Percentiles rank a stretch among this genome's conserved stretches.
phyloP scores from a whole-genome alignment of 2,113 vertebrate species.

The Cebus imitator region DNA sequence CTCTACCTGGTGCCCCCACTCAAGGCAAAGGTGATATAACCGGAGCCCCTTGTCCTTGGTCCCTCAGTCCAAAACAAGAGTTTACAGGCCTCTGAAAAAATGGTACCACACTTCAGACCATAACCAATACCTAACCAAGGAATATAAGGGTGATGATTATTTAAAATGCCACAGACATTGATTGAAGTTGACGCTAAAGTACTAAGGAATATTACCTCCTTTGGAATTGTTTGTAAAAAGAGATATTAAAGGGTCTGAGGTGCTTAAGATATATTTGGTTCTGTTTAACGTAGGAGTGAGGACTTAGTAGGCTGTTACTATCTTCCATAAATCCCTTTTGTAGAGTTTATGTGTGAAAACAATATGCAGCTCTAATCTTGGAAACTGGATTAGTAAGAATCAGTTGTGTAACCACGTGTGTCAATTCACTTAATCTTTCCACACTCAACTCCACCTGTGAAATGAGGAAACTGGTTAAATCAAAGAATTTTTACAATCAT shows the following conservation, averaged over 20 bases:
- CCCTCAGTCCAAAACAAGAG: neutral
- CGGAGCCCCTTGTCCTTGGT: neutral
- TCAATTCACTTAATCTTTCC: conserved; percentile 7
- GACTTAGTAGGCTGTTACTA: neutral
- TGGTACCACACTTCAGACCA: neutral
- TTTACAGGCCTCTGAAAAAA: neutral
- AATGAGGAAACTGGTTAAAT: neutral
- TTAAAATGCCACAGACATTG: neutral
- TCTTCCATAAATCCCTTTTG: conserved; percentile 6
- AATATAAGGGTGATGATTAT: neutral
- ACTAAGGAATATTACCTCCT: neutral
- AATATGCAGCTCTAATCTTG: conserved; percentile 7
- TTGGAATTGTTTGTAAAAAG: conserved; percentile 6
- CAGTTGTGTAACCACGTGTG: neutral
- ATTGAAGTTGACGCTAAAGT: neutral
- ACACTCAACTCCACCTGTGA: neutral
- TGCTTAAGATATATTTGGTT: neutral
- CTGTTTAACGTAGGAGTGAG: neutral
- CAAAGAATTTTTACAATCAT: neutral
- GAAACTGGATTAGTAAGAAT: neutral
- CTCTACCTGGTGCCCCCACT: neutral
- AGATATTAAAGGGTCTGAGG: neutral
- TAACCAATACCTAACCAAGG: conserved; percentile 3
- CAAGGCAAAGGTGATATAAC: neutral
- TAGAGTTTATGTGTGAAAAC: conserved; percentile 6